These are phyloP conservation scores for Eubasilissa splendida DNA, from an alignment of 2,888 invertebrate species.

Conservation along the genomic window DNA sequence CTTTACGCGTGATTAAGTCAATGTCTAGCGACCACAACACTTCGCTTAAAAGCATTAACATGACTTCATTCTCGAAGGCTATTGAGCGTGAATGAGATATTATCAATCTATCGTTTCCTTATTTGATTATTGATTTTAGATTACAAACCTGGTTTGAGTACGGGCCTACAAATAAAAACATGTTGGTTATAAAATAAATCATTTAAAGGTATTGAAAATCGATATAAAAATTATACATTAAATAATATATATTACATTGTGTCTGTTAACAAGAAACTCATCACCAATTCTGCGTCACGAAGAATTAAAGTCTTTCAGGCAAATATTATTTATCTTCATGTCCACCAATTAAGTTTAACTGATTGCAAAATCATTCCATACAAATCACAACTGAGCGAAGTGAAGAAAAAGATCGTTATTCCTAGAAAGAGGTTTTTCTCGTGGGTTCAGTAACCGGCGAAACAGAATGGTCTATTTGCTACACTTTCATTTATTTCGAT, in stretches of 20 bases:
- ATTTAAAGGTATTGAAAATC: not conserved
- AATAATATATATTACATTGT: not conserved
- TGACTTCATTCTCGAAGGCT: no score
- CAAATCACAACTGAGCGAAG: not conserved
- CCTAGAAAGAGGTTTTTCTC: slow-evolving; percentile 1
- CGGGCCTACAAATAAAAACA: no score
- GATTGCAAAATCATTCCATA: slow-evolving; percentile 7
- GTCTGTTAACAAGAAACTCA: no score
- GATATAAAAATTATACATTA: not conserved
- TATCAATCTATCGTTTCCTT: no score
- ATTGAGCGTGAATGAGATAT: no score
- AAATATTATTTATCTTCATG: no score
- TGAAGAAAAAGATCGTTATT: slow-evolving; percentile 4
- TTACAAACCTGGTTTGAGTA: no score
- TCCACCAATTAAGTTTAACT: not conserved
- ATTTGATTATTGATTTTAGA: no score
- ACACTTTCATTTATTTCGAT: slow-evolving; percentile 53
- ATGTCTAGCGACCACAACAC: not conserved
- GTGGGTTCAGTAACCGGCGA: slow-evolving; percentile 45
- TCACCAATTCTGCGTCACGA: not conserved
- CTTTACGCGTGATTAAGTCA: slow-evolving; percentile 16
- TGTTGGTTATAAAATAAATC: not conserved
- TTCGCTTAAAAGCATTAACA: no score
- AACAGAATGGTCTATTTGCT: slow-evolving; percentile 48
- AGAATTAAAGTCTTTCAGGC: not conserved